These are phyloP conservation scores for Agriopis marginaria DNA, from an alignment of 2,888 invertebrate genomes.

Conservation along the genomic window DNA sequence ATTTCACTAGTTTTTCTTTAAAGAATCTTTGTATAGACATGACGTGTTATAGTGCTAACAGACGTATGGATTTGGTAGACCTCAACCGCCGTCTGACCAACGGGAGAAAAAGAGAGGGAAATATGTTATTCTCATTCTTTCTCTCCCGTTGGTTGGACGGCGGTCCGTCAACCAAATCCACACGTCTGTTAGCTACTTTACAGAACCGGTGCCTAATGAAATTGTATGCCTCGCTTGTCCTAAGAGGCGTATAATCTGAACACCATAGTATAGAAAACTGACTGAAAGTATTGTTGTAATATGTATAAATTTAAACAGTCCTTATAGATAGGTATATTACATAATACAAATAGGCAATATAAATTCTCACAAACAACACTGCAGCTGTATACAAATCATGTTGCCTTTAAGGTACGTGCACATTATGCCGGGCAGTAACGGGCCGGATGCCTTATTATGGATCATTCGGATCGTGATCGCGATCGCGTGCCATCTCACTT, in stretches of 20 bases:
- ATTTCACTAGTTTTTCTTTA: slow-evolving; percentile 9
- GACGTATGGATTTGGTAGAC: no score
- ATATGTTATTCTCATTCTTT: no score
- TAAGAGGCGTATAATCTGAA: background rate
- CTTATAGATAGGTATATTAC: no score
- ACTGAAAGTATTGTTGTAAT: background rate
- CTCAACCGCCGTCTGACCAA: no score
- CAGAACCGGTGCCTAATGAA: background rate
- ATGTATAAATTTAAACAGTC: background rate
- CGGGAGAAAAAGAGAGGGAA: no score
- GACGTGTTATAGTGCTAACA: background rate
- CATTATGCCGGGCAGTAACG: no score
- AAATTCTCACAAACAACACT: background rate
- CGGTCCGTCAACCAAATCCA: no score
- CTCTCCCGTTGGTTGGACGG: no score
- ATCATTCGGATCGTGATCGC: no score
- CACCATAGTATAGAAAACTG: slow-evolving; percentile 4
- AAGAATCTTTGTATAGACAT: background rate
- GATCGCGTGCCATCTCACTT: no score
- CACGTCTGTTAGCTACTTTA: background rate
- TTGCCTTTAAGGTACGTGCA: background rate
- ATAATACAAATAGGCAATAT: no score
- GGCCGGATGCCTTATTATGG: no score
- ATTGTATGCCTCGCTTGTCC: background rate
- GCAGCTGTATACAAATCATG: background rate